phyloP scores from a whole-genome alignment of 2,113 vertebrate genomes.

The Serilophus lunatus region DNA sequence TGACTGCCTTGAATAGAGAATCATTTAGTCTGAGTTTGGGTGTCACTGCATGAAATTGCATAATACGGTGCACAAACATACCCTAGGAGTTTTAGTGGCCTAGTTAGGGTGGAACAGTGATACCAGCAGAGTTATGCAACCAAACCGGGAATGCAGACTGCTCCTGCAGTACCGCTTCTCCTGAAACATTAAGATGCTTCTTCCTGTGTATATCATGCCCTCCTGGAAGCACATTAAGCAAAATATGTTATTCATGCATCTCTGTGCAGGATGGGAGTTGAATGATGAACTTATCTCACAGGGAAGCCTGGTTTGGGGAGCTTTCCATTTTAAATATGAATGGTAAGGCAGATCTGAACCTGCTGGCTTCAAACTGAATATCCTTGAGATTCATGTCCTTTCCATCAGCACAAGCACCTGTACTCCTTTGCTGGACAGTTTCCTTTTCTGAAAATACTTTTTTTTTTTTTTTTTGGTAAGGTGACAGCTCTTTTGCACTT shows the following conservation, averaged over 20 bases:
- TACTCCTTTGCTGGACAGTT: not conserved
- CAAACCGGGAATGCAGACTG: not conserved
- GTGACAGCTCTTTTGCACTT: not conserved
- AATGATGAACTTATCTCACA: not conserved
- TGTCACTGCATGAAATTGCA: constrained; percentile 16
- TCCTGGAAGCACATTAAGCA: not conserved
- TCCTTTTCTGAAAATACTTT: not conserved
- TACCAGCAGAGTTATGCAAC: constrained; percentile 51
- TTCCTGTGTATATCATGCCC: not conserved
- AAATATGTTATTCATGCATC: not conserved
- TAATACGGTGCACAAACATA: not conserved
- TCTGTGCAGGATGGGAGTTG: not conserved
- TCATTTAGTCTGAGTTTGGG: not conserved
- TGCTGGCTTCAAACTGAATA: not conserved
- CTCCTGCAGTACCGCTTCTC: not conserved
- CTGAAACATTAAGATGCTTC: not conserved
- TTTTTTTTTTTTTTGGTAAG: not conserved
- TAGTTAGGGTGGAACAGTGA: constrained; percentile 21
- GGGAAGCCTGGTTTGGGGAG: not conserved
- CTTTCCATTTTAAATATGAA: not conserved
- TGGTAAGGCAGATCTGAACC: not conserved
- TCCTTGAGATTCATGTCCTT: not conserved
- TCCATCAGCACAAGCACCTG: not conserved
- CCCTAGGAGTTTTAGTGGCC: constrained; percentile 23
- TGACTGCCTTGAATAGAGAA: not conserved